Evolutionary conservation across 2,797 vertebrate species (phyloP).

Genomic region (Gymnopithys bicolor): DNA sequence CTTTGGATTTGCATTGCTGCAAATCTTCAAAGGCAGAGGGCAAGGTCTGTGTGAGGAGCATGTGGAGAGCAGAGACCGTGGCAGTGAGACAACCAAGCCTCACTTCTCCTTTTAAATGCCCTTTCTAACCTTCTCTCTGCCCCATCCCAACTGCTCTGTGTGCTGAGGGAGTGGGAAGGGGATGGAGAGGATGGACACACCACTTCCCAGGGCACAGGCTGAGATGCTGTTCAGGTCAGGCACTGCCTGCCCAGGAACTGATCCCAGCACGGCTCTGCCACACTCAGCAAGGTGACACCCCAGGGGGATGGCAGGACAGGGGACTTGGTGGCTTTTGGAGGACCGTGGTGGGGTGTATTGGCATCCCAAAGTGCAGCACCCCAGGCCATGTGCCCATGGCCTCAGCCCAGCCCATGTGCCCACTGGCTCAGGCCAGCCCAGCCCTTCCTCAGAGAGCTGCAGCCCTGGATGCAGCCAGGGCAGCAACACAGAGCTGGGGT

Average conservation of each 20-base stretch:
- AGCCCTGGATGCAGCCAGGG: accelerated
- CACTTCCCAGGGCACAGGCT: neutral
- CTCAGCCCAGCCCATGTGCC: neutral
- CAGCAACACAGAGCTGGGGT: neutral
- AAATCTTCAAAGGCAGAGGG: neutral
- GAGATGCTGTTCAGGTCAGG: neutral
- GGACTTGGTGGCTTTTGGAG: neutral
- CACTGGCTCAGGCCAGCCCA: neutral
- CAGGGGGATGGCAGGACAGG: neutral
- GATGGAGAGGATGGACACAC: neutral
- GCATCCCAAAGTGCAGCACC: neutral
- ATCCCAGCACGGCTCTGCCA: neutral
- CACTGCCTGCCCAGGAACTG: neutral
- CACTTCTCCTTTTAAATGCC: neutral
- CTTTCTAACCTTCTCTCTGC: neutral
- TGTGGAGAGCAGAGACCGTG: neutral
- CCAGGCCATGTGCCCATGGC: neutral
- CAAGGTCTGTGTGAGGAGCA: neutral
- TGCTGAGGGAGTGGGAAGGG: accelerated
- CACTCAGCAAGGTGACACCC: neutral
- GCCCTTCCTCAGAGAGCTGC: neutral
- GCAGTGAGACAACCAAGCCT: neutral
- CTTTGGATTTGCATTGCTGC: neutral
- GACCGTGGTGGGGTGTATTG: accelerated
- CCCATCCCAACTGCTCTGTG: neutral